Evolutionary conservation across 2,113 vertebrate species (phyloP).

Genomic region (Galeopterus variegatus): DNA sequence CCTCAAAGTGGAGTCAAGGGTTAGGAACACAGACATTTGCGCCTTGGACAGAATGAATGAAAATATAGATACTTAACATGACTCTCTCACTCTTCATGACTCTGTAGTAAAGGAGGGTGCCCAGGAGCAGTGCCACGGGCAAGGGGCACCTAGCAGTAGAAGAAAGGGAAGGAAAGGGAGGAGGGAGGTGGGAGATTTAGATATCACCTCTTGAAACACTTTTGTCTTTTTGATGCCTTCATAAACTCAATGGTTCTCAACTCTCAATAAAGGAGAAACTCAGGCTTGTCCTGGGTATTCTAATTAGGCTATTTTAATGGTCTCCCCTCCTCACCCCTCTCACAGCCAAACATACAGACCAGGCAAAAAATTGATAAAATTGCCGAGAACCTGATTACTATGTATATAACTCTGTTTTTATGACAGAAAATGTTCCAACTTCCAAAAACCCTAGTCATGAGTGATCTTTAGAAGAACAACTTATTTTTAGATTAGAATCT

Average conservation of each 20-base stretch:
- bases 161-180: neutral
- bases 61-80: neutral
- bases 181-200: neutral
- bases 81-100: neutral
- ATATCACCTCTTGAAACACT: neutral
- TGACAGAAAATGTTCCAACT: neutral
- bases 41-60: neutral
- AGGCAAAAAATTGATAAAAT: neutral
- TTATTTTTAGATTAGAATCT: slow-evolving; percentile 49
- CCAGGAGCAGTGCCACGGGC: accelerated
- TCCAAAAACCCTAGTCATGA: neutral
- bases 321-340: neutral
- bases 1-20: neutral
- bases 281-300: neutral
- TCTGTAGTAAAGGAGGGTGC: neutral
- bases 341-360: neutral
- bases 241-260: neutral
- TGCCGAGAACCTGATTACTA: slow-evolving; percentile 3
- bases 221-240: neutral
- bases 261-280: neutral
- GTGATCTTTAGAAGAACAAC: slow-evolving; percentile 49
- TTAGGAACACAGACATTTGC: neutral
- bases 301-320: neutral
- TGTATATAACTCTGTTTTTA: slow-evolving; percentile 52
- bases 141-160: too few relatives aligned